phyloP scores from a whole-genome alignment of 2,888 invertebrate genomes.

The Lottia scabra region DNA sequence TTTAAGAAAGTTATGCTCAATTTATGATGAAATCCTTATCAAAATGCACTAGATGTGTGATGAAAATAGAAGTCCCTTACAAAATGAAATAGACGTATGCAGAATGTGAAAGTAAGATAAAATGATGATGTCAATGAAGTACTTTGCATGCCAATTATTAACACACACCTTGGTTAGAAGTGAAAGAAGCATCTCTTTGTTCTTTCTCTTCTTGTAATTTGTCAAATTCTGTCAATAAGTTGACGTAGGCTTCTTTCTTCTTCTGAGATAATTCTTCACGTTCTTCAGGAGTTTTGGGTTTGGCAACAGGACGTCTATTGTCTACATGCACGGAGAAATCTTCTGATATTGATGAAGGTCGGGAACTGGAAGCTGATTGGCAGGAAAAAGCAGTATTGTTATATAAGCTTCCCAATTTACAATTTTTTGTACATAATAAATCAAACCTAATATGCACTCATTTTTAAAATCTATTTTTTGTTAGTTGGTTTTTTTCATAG shows the following conservation, averaged over 20 bases:
- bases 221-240: slow-evolving; percentile 56
- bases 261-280: slow-evolving; percentile 43
- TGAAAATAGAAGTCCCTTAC: no score
- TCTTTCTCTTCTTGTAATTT: slow-evolving; percentile 33
- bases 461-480: no score
- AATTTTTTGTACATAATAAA: no score
- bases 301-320: slow-evolving; percentile 47
- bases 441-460: no score
- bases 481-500: no score
- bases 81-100: no score
- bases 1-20: no score
- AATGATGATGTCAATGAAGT: no score
- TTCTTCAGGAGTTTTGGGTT: slow-evolving; percentile 29
- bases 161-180: not conserved
- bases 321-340: slow-evolving; percentile 47
- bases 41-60: no score
- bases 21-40: no score
- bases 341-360: slow-evolving; percentile 26
- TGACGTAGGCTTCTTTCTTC: slow-evolving; percentile 62
- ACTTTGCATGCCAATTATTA: not conserved
- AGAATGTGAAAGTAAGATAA: no score
- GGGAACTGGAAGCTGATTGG: slow-evolving; percentile 25
- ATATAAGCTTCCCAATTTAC: not conserved
- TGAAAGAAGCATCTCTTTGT: not conserved
- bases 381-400: slow-evolving; percentile 15